Evolutionary conservation across 2,797 vertebrate genomes (phyloP).

Genomic region (Chrysocyon brachyurus): DNA sequence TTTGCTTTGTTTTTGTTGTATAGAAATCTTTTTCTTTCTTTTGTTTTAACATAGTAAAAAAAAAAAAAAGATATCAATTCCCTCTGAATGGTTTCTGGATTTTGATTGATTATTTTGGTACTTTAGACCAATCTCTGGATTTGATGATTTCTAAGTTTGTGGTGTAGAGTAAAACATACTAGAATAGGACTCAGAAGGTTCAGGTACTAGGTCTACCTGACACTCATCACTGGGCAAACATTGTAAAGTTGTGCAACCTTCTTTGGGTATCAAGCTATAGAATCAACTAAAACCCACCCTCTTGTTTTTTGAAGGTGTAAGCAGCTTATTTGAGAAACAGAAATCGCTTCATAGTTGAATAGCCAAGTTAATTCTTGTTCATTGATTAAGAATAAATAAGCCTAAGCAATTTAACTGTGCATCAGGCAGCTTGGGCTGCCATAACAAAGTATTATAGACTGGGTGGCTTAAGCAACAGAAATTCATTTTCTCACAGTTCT

Average conservation of each 20-base stretch:
- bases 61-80: not conserved
- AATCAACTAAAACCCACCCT: not conserved
- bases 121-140: not conserved
- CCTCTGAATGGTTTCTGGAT: not conserved
- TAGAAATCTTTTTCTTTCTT: not conserved
- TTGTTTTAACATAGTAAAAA: not conserved
- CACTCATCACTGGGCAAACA: not conserved
- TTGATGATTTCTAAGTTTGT: not conserved
- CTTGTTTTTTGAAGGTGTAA: not conserved
- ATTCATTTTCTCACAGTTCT: not conserved
- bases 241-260: not conserved
- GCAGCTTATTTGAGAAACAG: slow-evolving; percentile 43
- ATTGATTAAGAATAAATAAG: slow-evolving; percentile 46
- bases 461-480: not conserved
- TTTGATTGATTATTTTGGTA: not conserved
- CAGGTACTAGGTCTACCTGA: no score
- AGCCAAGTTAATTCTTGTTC: slow-evolving; percentile 50
- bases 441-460: not conserved
- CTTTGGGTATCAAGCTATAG: not conserved
- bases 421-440: not conserved
- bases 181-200: not conserved
- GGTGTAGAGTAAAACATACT: not conserved
- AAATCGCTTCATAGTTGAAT: slow-evolving; percentile 42
- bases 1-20: not conserved
- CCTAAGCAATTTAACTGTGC: not conserved